Conservation (phyloP, 2,888 invertebrate genomes). For the Lycia hirtaria region DNA sequence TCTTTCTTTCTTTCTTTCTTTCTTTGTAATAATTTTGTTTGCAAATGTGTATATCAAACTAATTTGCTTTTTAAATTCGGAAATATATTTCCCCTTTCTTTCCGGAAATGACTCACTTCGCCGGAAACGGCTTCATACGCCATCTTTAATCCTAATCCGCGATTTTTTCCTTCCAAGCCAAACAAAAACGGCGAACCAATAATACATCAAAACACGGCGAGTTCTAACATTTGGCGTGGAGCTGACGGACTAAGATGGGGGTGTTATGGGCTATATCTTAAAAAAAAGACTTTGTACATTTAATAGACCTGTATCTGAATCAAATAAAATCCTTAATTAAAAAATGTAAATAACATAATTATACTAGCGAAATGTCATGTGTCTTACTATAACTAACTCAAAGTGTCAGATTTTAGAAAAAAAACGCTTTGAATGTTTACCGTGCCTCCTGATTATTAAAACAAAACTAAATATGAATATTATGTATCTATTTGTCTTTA, state of each 20-base stretch:
- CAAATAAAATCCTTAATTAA: no score
- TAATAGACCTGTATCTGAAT: no score
- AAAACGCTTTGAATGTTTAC: no score
- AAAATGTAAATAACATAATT: no score
- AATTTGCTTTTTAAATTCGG: slow-evolving; percentile 17
- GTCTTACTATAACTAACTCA: no score
- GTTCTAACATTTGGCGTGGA: slow-evolving; percentile 42
- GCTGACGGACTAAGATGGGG: background rate
- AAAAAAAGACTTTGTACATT: no score
- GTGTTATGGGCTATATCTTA: background rate
- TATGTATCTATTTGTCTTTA: no score
- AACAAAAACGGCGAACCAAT: slow-evolving; percentile 27
- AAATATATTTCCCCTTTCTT: background rate
- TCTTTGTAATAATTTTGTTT: background rate
- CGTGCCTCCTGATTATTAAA: no score
- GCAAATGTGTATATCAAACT: background rate
- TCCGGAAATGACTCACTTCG: slow-evolving; percentile 16
- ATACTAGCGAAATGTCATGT: no score
- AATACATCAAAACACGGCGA: slow-evolving; percentile 54
- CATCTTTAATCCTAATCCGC: slow-evolving; percentile 28
- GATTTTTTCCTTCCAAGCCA: slow-evolving; percentile 19
- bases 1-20: no score
- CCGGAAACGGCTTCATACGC: slow-evolving; percentile 23
- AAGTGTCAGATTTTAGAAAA: no score
- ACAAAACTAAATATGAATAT: no score